These are phyloP conservation scores for Anolis apletophallus DNA, from an alignment of 2,797 vertebrate species.

Conservation along the genomic window DNA sequence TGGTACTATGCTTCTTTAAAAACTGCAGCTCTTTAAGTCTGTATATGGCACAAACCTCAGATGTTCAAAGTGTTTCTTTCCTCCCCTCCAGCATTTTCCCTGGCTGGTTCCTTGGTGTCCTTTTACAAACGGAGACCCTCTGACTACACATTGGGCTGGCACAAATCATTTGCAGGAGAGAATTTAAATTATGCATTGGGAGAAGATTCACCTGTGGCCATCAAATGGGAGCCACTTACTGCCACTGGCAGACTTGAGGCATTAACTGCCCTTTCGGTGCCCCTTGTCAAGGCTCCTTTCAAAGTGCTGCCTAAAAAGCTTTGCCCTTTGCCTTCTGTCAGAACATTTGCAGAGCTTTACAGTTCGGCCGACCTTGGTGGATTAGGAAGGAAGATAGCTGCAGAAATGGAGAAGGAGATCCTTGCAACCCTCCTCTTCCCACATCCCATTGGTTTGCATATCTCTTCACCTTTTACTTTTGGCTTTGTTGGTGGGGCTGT, in stretches of 20 bases:
- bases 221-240: background rate
- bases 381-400: conserved; percentile 13
- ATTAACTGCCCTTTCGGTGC: conserved; percentile 34
- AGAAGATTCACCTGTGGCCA: conserved; percentile 36
- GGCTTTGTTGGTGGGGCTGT: background rate
- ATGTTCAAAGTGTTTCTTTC: conserved; percentile 30
- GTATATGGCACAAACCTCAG: background rate
- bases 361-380: conserved; percentile 35
- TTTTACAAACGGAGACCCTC: conserved; percentile 10
- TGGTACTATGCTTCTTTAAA: background rate
- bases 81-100: conserved; percentile 37
- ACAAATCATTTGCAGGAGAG: background rate
- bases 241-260: conserved; percentile 9
- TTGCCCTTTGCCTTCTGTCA: conserved; percentile 22
- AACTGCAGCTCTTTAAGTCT: background rate
- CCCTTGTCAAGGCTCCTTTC: conserved; percentile 42
- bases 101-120: conserved; percentile 38
- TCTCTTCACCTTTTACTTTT: background rate
- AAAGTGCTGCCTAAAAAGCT: background rate
- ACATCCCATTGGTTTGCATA: background rate
- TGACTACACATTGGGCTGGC: background rate
- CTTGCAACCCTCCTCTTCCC: too few species aligned
- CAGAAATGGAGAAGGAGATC: background rate
- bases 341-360: background rate
- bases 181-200: conserved; percentile 36